phyloP scores from a whole-genome alignment of 2,113 vertebrate species.

The Ctenodactylus gundi region DNA sequence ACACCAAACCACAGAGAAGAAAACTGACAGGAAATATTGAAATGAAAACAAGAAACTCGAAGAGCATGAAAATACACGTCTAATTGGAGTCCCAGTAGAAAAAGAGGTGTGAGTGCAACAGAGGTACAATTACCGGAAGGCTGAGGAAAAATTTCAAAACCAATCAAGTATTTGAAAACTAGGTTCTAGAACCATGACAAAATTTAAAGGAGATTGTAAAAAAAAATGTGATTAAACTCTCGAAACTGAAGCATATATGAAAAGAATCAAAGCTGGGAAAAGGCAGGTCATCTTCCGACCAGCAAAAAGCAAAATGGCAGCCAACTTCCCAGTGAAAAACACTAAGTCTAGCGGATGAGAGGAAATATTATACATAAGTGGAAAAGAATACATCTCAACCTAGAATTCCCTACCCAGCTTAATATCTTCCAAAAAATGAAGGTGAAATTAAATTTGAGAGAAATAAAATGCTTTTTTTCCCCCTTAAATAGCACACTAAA shows the following conservation, averaged over 20 bases:
- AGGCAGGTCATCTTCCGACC: neutral
- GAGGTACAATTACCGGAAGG: neutral
- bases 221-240: neutral
- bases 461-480: neutral
- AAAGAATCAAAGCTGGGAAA: neutral
- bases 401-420: neutral
- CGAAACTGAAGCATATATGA: neutral
- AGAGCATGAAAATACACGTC: neutral
- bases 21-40: neutral
- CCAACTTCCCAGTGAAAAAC: neutral
- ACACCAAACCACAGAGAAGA: neutral
- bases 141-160: neutral
- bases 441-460: neutral
- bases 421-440: neutral
- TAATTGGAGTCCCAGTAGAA: neutral
- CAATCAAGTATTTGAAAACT: neutral
- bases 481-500: neutral
- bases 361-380: neutral
- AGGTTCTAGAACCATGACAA: neutral
- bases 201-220: neutral
- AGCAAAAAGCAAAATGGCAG: neutral
- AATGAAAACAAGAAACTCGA: neutral
- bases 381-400: neutral
- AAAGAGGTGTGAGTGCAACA: neutral
- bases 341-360: neutral